Conservation (phyloP, 2,888 invertebrate species). For the Lissonota sp. region DNA sequence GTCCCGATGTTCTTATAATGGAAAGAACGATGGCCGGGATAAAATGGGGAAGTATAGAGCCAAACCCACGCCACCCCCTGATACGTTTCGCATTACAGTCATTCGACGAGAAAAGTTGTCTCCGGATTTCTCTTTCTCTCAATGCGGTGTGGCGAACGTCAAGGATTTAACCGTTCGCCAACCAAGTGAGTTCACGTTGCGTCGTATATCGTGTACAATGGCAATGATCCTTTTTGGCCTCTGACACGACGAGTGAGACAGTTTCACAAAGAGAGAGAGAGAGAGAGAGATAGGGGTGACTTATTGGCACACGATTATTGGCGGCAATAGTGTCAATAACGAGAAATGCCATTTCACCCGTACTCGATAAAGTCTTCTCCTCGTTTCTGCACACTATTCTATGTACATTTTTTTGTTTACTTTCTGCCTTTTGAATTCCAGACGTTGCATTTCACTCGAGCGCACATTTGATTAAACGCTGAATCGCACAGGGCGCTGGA, state of each 20-base stretch:
- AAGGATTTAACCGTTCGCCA: slow-evolving; percentile 45
- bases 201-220: neutral
- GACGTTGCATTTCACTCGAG: too few relatives aligned
- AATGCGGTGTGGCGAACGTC: slow-evolving; percentile 31
- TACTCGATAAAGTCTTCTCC: neutral
- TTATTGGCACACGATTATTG: slow-evolving; percentile 54
- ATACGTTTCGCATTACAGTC: slow-evolving; percentile 61
- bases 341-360: slow-evolving; percentile 2
- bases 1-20: slow-evolving; percentile 54
- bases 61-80: neutral
- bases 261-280: neutral
- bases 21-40: slow-evolving; percentile 64
- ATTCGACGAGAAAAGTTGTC: slow-evolving; percentile 66
- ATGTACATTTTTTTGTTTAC: slow-evolving; percentile 1
- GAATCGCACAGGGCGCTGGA: too few relatives aligned
- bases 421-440: too few relatives aligned
- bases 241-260: neutral
- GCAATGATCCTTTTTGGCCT: neutral
- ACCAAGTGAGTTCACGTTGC: slow-evolving; percentile 6
- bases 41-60: slow-evolving; percentile 59
- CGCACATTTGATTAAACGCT: too few relatives aligned
- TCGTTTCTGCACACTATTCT: neutral
- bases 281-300: neutral
- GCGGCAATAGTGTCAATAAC: slow-evolving; percentile 35
- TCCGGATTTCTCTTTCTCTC: slow-evolving; percentile 44